phyloP scores from a whole-genome alignment of 1,140 invertebrate species.

The Eumeta japonica region DNA sequence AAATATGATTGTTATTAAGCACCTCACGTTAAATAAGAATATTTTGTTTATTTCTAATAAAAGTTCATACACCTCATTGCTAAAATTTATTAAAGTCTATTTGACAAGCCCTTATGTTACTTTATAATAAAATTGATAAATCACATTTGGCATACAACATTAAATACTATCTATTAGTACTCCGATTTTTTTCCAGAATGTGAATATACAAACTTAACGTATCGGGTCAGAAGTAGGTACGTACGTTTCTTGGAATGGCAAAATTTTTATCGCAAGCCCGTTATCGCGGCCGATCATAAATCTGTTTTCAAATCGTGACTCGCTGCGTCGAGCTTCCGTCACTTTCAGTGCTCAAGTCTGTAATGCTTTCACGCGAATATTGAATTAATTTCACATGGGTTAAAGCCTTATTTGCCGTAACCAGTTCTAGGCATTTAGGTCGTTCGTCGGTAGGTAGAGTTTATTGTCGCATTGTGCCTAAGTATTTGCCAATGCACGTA shows the following conservation, averaged over 20 bases:
- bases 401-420: slow-evolving; percentile 41
- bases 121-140: too few species aligned
- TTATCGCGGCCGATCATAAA: slow-evolving; percentile 56
- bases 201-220: too few species aligned
- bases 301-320: slow-evolving; percentile 57
- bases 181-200: too few species aligned
- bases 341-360: slow-evolving; percentile 30
- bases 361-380: slow-evolving; percentile 25
- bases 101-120: too few species aligned
- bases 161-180: too few species aligned
- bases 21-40: too few species aligned
- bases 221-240: slow-evolving; percentile 10
- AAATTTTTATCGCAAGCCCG: slow-evolving; percentile 54
- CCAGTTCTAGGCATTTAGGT: slow-evolving; percentile 22
- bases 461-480: slow-evolving; percentile 52
- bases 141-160: too few species aligned
- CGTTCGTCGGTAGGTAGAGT: slow-evolving; percentile 33
- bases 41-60: too few species aligned
- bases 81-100: too few species aligned
- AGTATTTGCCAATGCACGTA: slow-evolving; percentile 55
- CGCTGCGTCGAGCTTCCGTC: slow-evolving; percentile 34
- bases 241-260: slow-evolving; percentile 38
- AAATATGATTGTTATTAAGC: too few species aligned
- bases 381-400: slow-evolving; percentile 21
- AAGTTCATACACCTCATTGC: too few species aligned